Percentiles rank a stretch among this genome's conserved stretches.
Evolutionary conservation across 2,888 invertebrate species (phyloP).

Genomic region (Drosophila fungiperda): DNA sequence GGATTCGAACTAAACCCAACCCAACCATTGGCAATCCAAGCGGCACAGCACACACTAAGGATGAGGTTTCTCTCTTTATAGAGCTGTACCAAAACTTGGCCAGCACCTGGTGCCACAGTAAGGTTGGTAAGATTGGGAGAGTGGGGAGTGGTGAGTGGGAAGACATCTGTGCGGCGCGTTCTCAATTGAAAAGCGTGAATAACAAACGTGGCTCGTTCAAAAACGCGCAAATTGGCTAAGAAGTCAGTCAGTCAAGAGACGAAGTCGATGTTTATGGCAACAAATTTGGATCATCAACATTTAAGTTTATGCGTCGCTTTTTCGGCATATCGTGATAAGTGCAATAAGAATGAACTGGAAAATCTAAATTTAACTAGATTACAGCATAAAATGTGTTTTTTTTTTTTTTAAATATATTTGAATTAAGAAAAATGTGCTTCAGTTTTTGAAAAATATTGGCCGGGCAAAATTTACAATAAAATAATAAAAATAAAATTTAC

Average conservation of each 20-base stretch:
- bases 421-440: background rate
- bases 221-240: constrained; percentile 74
- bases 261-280: constrained; percentile 17
- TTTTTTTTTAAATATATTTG: too few species aligned
- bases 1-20: constrained; percentile 46
- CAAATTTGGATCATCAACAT: constrained; percentile 23
- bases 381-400: too few species aligned
- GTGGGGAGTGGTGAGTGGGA: background rate
- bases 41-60: constrained; percentile 13
- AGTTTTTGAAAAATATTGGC: background rate
- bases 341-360: background rate
- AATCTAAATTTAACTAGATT: background rate
- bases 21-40: background rate
- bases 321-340: background rate
- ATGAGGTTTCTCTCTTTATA: constrained; percentile 14
- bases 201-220: constrained; percentile 74
- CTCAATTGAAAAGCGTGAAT: constrained; percentile 79
- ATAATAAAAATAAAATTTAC: background rate
- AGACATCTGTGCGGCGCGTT: constrained; percentile 73
- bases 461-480: background rate
- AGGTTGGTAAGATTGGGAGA: background rate
- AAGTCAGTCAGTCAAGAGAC: constrained; percentile 64
- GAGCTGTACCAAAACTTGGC: background rate
- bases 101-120: constrained; percentile 18
- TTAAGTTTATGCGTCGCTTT: constrained; percentile 33